phyloP scores from a whole-genome alignment of 2,113 vertebrate species.

The Brachyhypopomus gauderio region DNA sequence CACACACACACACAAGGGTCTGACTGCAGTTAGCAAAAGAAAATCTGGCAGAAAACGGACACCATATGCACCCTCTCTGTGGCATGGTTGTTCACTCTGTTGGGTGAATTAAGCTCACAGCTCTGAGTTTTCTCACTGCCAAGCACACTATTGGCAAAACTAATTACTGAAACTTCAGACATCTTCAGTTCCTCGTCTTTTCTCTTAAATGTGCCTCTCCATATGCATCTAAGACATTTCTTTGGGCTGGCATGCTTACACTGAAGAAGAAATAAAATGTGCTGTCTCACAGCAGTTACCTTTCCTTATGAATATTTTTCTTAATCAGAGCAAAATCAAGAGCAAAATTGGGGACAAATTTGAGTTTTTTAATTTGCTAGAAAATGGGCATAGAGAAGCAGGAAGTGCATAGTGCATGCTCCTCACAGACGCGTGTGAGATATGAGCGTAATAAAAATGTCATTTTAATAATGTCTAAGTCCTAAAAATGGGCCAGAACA shows the following conservation, averaged over 20 bases:
- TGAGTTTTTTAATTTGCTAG: slow-evolving; percentile 31
- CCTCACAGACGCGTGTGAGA: slow-evolving; percentile 47
- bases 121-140: slow-evolving; percentile 57
- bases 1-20: slow-evolving; percentile 10
- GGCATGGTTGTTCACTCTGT: slow-evolving; percentile 60
- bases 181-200: slow-evolving; percentile 2
- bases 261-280: slow-evolving; percentile 18
- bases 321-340: slow-evolving; percentile 29
- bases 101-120: slow-evolving; percentile 66
- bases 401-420: not conserved
- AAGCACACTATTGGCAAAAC: slow-evolving; percentile 57
- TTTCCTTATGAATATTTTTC: not conserved
- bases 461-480: slow-evolving; percentile 53
- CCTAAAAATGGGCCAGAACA: slow-evolving; percentile 37
- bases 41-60: slow-evolving; percentile 61
- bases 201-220: slow-evolving; percentile 6
- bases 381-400: slow-evolving; percentile 3
- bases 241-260: not conserved
- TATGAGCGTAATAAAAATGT: slow-evolving; percentile 46
- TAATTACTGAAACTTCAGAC: slow-evolving; percentile 41
- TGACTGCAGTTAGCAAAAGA: slow-evolving; percentile 38
- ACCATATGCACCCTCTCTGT: slow-evolving; percentile 65
- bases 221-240: not conserved
- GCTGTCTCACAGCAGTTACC: slow-evolving; percentile 12
- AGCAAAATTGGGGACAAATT: slow-evolving; percentile 3